These are phyloP conservation scores for Melitaea athalia DNA, from an alignment of 2,888 invertebrate species.

Conservation along the genomic window DNA sequence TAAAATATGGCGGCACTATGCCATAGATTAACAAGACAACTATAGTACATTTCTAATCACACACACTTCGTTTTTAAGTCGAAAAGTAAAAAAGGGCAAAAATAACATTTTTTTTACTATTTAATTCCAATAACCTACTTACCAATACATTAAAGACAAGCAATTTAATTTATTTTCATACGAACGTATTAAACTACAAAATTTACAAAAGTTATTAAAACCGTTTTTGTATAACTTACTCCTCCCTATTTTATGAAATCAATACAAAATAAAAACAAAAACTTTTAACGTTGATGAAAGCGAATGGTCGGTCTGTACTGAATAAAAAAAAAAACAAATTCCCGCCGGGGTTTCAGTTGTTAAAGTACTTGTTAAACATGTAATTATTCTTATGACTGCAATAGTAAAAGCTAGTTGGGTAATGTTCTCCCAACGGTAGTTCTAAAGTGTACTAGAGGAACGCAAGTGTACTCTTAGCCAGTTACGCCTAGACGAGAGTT, in stretches of 20 bases:
- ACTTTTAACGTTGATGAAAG: constrained; percentile 2
- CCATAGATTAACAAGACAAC: constrained; percentile 18
- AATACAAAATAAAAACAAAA: neutral
- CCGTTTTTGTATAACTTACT: no score
- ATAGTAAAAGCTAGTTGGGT: constrained; percentile 36
- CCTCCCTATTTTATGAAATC: neutral
- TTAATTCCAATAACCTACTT: neutral
- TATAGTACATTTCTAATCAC: neutral
- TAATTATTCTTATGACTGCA: constrained; percentile 28
- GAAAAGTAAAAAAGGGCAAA: neutral
- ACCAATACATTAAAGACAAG: no score
- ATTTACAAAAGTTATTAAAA: no score
- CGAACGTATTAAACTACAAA: no score
- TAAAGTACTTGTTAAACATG: constrained; percentile 26
- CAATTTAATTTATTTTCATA: no score
- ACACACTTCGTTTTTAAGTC: neutral
- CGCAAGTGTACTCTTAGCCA: constrained; percentile 40
- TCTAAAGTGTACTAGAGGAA: constrained; percentile 38
- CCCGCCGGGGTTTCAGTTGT: constrained; percentile 7
- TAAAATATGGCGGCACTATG: constrained; percentile 37
- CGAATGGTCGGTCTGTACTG: constrained; percentile 15
- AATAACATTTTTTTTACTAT: neutral
- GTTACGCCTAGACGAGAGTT: constrained; percentile 45
- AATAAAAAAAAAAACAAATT: constrained; percentile 13
- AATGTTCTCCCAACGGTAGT: constrained; percentile 37